Conservation (phyloP, 2,113 vertebrate genomes). For the Gobiocypris rarus region DNA sequence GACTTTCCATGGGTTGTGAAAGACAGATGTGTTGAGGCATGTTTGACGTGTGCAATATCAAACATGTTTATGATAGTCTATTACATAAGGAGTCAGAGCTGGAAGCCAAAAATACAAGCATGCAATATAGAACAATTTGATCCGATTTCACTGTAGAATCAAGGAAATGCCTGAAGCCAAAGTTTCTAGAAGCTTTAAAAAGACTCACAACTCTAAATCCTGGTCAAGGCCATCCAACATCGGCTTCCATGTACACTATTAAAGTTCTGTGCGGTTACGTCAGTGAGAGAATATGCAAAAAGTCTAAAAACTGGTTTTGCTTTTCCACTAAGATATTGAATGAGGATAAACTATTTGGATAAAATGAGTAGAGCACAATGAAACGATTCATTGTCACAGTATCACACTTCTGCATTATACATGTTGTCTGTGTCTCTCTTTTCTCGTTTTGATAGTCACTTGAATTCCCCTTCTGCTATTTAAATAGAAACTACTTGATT, state of each 20-base stretch:
- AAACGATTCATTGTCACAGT: neutral
- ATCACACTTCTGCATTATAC: neutral
- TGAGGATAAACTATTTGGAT: neutral
- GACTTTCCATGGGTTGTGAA: slow-evolving; percentile 12
- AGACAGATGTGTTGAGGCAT: slow-evolving; percentile 29
- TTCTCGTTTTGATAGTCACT: neutral
- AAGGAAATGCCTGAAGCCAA: neutral
- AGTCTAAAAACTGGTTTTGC: too few species aligned
- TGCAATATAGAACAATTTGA: neutral
- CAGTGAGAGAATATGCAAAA: neutral
- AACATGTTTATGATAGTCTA: neutral
- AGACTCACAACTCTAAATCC: neutral
- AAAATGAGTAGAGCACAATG: neutral
- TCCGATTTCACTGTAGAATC: neutral
- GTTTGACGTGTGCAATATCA: slow-evolving; percentile 14
- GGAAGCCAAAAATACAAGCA: neutral
- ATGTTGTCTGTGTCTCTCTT: neutral
- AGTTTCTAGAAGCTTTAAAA: neutral
- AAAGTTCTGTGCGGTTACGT: neutral
- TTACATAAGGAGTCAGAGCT: neutral
- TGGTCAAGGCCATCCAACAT: neutral
- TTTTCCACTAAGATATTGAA: neutral
- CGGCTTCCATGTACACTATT: neutral
- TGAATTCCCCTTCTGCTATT: neutral
- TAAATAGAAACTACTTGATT: neutral